These are phyloP conservation scores for Bacillus rossius DNA, from an alignment of 1,140 invertebrate genomes.

Conservation along the genomic window DNA sequence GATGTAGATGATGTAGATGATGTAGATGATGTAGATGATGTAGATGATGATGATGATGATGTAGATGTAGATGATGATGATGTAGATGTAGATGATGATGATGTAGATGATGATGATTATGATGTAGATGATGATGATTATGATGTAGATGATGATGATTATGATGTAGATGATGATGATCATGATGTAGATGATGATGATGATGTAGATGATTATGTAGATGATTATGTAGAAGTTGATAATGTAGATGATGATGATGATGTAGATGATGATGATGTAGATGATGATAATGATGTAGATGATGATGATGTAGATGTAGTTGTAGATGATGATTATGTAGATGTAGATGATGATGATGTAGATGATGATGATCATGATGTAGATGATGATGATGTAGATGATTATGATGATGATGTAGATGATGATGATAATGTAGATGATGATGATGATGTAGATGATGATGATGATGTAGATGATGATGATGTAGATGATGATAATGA, in stretches of 20 bases:
- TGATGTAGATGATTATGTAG: not conserved
- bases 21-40: not conserved
- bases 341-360: not conserved
- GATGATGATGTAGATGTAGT: not conserved
- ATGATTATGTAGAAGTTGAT: not conserved
- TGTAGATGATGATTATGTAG: not conserved
- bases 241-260: not conserved
- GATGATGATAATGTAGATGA: not conserved
- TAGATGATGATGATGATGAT: no score
- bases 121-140: not conserved
- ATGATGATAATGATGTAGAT: not conserved
- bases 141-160: not conserved
- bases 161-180: not conserved
- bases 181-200: not conserved
- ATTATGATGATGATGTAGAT: constrained; percentile 1
- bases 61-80: not conserved
- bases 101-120: not conserved
- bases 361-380: constrained; percentile 3
- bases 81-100: not conserved
- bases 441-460: not conserved
- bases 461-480: constrained; percentile 1
- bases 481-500: not conserved
- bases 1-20: not conserved
- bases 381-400: not conserved
- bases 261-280: not conserved